Evolutionary conservation across 2,797 vertebrate genomes (phyloP).

Genomic region (Miichthys miiuy): DNA sequence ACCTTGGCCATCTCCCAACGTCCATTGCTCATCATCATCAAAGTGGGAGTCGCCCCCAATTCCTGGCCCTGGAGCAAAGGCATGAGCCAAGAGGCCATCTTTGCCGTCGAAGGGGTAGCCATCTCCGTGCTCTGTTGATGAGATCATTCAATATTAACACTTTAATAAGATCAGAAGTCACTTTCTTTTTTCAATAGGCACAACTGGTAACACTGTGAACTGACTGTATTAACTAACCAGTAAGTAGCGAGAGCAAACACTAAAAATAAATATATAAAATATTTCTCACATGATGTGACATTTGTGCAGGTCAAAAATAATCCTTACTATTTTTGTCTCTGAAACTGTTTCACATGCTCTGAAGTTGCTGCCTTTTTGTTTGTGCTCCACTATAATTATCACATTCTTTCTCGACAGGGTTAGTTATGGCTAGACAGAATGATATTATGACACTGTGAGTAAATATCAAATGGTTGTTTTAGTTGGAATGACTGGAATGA

Average conservation of each 20-base stretch:
- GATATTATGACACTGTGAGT: constrained; percentile 26
- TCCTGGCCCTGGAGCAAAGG: constrained; percentile 94
- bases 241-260: background rate
- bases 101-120: constrained; percentile 99
- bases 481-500: constrained; percentile 33
- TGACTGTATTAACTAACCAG: background rate
- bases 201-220: background rate
- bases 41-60: constrained; percentile 99
- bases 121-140: constrained; percentile 93
- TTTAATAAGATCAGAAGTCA: background rate
- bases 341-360: background rate
- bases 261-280: background rate
- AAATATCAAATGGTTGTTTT: constrained; percentile 50
- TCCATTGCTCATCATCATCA: constrained; percentile 99
- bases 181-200: background rate
- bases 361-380: constrained; percentile 6
- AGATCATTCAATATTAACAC: constrained; percentile 30
- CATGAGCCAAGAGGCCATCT: constrained; percentile 97
- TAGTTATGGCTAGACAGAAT: constrained; percentile 38
- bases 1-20: constrained; percentile 98
- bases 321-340: background rate
- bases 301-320: constrained; percentile 1
- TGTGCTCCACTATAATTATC: constrained; percentile 34
- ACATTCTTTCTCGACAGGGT: constrained; percentile 32
- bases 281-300: background rate